Evolutionary conservation across 2,113 vertebrate species (phyloP).

Genomic region (Puma concolor): DNA sequence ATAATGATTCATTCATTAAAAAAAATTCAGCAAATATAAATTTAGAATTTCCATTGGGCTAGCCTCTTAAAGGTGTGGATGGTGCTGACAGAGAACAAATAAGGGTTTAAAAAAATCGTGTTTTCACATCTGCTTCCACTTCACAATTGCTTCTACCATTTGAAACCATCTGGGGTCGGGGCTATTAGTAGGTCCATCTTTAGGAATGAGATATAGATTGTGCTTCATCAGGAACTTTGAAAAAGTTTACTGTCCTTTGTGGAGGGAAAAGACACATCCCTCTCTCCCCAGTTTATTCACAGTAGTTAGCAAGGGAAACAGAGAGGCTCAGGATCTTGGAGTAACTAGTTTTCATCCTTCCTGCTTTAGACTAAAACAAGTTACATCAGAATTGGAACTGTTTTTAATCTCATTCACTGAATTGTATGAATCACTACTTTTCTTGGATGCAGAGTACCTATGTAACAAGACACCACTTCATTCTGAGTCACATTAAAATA

Average conservation of each 20-base stretch:
- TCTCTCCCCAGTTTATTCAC: neutral
- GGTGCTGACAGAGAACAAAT: neutral
- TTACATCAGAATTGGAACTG: neutral
- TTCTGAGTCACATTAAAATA: neutral
- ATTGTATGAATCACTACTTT: neutral
- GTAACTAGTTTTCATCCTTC: neutral
- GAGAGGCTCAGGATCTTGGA: neutral
- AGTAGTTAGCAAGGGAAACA: neutral
- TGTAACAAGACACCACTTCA: neutral
- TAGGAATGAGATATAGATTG: neutral
- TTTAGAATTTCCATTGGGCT: neutral
- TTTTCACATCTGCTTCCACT: neutral
- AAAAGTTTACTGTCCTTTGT: neutral
- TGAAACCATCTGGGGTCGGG: neutral
- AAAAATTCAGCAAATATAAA: neutral
- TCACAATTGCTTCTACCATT: neutral
- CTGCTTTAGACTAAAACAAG: neutral
- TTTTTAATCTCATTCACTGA: constrained; percentile 27
- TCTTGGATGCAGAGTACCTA: neutral
- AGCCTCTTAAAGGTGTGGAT: neutral
- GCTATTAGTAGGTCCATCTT: neutral
- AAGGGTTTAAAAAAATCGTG: neutral
- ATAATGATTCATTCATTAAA: neutral
- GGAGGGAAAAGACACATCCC: neutral
- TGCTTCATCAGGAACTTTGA: neutral